phyloP scores from a whole-genome alignment of 2,888 invertebrate species.

The Eledone cirrhosa region DNA sequence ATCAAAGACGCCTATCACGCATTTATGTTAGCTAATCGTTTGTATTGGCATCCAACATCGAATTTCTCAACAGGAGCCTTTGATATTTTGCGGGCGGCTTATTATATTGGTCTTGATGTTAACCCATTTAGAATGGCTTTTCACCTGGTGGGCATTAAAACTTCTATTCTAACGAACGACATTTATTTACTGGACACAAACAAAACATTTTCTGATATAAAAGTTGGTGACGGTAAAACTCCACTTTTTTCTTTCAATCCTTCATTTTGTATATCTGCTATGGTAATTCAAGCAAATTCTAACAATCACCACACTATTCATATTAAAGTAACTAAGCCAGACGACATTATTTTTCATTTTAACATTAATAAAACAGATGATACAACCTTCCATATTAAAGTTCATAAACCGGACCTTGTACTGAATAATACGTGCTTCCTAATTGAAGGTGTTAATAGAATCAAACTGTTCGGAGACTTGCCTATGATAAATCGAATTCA shows the following conservation, averaged over 20 bases:
- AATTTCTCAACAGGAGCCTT: constrained; percentile 45
- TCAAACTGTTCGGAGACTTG: too few relatives aligned
- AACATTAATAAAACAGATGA: too few relatives aligned
- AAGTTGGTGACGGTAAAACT: constrained; percentile 35
- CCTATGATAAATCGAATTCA: too few relatives aligned
- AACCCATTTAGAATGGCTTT: constrained; percentile 42
- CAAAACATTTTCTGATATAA: constrained; percentile 33
- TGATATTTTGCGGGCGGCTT: constrained; percentile 46
- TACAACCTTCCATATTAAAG: too few relatives aligned
- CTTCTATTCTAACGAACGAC: constrained; percentile 40
- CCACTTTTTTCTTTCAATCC: constrained; percentile 42
- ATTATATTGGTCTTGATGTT: constrained; percentile 41
- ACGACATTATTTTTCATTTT: too few relatives aligned
- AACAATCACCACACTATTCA: too few relatives aligned
- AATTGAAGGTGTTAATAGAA: too few relatives aligned
- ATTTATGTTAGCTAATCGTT: constrained; percentile 45
- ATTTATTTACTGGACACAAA: constrained; percentile 38
- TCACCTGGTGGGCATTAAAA: constrained; percentile 41
- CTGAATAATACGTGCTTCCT: too few relatives aligned
- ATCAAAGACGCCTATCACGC: constrained; percentile 40
- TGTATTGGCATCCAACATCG: constrained; percentile 47
- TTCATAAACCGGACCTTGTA: too few relatives aligned
- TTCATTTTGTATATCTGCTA: constrained; percentile 14
- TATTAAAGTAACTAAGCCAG: too few relatives aligned
- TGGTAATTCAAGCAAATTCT: too few relatives aligned